Percentiles rank a stretch among this genome's conserved stretches.
Conservation (phyloP, 2,113 vertebrate species). For the Aramus guarauna region DNA sequence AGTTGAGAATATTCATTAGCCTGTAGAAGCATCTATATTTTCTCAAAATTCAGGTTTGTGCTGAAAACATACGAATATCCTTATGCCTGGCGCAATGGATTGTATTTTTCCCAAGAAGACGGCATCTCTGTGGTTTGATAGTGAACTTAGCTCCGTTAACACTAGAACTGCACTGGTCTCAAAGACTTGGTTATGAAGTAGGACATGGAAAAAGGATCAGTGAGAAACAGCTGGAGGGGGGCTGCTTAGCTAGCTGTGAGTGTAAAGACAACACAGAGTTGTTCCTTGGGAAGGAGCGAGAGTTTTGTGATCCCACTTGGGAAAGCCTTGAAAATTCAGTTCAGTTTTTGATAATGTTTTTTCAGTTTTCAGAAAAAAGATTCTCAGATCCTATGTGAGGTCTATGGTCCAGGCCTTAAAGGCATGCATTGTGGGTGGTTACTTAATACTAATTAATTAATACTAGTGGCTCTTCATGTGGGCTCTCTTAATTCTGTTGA, state of each 20-base stretch:
- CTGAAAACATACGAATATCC: background rate
- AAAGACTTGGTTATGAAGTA: background rate
- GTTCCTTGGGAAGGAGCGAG: background rate
- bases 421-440: background rate
- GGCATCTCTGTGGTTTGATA: background rate
- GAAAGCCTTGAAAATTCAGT: background rate
- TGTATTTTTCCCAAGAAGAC: background rate
- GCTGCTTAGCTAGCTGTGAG: background rate
- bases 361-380: background rate
- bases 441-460: background rate
- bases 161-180: background rate
- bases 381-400: background rate
- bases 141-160: background rate
- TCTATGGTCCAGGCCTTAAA: background rate
- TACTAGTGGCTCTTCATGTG: rapidly evolving
- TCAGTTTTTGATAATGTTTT: background rate
- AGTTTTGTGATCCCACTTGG: background rate
- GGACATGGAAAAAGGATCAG: background rate
- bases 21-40: background rate
- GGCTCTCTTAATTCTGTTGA: background rate
- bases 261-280: background rate
- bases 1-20: background rate
- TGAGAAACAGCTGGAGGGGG: background rate
- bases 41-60: background rate
- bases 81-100: background rate